Percentiles rank a stretch among this genome's conserved stretches.
These are phyloP conservation scores for Alexandromys oeconomus DNA, from an alignment of 2,797 vertebrate genomes.

Conservation along the genomic window DNA sequence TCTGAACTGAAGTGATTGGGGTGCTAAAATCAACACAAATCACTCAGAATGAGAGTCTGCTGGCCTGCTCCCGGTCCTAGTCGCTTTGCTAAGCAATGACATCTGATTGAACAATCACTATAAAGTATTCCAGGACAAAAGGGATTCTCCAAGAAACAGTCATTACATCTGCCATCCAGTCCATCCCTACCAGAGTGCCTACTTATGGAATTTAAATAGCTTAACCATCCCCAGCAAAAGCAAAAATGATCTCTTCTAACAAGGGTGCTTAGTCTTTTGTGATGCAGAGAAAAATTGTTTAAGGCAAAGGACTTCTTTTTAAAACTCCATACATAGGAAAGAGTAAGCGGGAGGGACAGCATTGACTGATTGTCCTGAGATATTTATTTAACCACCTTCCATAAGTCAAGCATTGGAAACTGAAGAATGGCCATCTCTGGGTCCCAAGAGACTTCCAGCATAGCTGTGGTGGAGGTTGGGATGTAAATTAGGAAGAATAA, in stretches of 20 bases:
- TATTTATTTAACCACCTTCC: slow-evolving; percentile 22
- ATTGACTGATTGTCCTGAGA: background rate
- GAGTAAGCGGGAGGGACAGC: background rate
- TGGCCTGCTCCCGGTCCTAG: background rate
- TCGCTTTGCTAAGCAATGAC: background rate
- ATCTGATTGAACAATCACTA: background rate
- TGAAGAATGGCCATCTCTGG: background rate
- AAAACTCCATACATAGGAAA: background rate
- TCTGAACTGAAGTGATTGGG: slow-evolving; percentile 12
- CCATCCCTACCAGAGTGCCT: background rate
- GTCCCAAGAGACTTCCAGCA: background rate
- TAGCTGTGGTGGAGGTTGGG: background rate
- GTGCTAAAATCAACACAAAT: slow-evolving; percentile 49
- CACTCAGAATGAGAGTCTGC: background rate
- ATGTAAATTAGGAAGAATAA: slow-evolving; percentile 55
- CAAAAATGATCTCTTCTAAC: background rate
- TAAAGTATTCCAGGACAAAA: background rate
- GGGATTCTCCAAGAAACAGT: slow-evolving; percentile 29
- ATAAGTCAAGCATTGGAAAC: background rate
- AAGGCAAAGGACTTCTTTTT: background rate
- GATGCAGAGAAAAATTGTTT: background rate
- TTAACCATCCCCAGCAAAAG: background rate
- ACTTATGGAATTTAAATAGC: background rate
- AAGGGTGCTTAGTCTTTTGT: background rate
- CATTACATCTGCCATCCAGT: background rate